phyloP scores from a whole-genome alignment of 2,113 vertebrate genomes.

The Phylloscopus trochiloides region DNA sequence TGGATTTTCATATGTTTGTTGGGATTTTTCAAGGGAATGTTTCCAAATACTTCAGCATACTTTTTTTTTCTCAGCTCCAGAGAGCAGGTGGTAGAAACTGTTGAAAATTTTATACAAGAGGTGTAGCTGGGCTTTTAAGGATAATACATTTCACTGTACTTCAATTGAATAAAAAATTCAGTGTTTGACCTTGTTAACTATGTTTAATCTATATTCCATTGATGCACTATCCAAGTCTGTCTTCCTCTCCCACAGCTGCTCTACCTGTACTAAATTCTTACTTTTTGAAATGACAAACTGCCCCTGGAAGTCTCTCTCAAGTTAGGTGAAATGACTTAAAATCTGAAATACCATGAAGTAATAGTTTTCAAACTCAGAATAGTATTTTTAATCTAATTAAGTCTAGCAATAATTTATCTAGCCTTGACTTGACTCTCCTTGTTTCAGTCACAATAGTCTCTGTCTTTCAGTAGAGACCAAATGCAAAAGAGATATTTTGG shows the following conservation, averaged over 20 bases:
- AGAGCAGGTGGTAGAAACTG: not conserved
- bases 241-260: not conserved
- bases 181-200: not conserved
- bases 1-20: not conserved
- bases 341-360: not conserved
- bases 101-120: not conserved
- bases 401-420: not conserved
- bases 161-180: not conserved
- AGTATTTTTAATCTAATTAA: not conserved
- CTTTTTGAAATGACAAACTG: not conserved
- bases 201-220: not conserved
- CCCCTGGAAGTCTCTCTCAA: not conserved
- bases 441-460: not conserved
- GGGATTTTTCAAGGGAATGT: not conserved
- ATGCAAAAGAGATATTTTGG: not conserved
- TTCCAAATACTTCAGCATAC: not conserved
- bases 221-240: not conserved
- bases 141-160: not conserved
- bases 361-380: not conserved
- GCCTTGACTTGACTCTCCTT: not conserved
- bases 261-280: not conserved
- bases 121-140: not conserved
- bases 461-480: not conserved
- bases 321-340: not conserved
- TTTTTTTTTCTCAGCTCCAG: not conserved